phyloP scores from a whole-genome alignment of 1,140 invertebrate species.

The Drosophila triauraria region DNA sequence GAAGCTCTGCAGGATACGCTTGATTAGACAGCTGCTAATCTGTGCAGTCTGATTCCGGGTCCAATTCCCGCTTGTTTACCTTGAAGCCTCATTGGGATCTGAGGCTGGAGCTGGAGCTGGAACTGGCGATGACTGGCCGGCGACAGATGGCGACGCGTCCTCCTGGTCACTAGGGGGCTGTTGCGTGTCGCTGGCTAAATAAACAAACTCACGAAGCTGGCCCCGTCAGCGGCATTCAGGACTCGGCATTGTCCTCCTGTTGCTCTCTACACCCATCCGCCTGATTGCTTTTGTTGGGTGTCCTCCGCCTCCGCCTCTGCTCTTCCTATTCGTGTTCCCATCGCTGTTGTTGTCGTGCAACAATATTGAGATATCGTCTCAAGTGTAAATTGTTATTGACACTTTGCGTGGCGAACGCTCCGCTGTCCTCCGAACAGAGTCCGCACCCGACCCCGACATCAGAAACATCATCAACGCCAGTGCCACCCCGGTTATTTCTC shows the following conservation, averaged over 20 bases:
- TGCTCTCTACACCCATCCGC: constrained; percentile 29
- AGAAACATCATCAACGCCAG: constrained; percentile 68
- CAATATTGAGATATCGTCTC: constrained; percentile 82
- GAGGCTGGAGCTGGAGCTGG: neutral
- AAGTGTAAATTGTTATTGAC: constrained; percentile 83
- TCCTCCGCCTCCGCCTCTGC: neutral
- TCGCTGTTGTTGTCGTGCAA: constrained; percentile 65
- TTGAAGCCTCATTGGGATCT: neutral
- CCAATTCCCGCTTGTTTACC: neutral
- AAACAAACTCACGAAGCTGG: constrained; percentile 48
- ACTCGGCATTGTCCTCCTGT: constrained; percentile 30
- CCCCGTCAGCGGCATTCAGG: constrained; percentile 16
- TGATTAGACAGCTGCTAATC: constrained; percentile 32
- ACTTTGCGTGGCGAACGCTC: constrained; percentile 66
- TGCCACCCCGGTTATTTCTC: constrained; percentile 36
- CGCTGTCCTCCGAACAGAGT: constrained; percentile 12
- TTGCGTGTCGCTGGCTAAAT: constrained; percentile 47
- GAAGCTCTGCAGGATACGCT: constrained; percentile 1
- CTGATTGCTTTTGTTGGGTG: constrained; percentile 37
- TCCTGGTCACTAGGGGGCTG: constrained; percentile 8
- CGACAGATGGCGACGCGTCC: constrained; percentile 19
- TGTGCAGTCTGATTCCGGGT: neutral
- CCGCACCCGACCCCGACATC: constrained; percentile 24
- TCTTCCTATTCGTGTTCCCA: constrained; percentile 7
- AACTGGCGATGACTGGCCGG: constrained; percentile 20